phyloP scores from a whole-genome alignment of 2,797 vertebrate species.

The Arctocebus calabarensis region DNA sequence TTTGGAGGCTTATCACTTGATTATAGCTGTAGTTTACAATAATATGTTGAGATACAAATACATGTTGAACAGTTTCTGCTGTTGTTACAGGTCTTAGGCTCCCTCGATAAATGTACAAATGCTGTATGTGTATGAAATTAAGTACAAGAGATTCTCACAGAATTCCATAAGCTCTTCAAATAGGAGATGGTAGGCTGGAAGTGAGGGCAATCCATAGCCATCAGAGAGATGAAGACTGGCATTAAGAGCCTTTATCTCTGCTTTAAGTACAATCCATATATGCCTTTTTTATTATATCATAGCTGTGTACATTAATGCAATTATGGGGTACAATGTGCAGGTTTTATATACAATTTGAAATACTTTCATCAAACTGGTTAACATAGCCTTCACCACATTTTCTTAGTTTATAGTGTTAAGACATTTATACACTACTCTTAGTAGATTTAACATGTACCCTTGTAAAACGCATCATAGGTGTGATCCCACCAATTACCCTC shows the following conservation, averaged over 20 bases:
- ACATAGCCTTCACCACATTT: too few species aligned
- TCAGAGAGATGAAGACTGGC: neutral
- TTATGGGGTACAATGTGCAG: too few species aligned
- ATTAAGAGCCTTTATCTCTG: neutral
- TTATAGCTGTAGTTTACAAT: constrained; percentile 12
- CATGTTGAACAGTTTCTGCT: neutral
- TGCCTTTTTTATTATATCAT: neutral
- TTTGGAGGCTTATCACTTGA: constrained; percentile 43
- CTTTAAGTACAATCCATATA: neutral
- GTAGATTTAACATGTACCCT: too few species aligned
- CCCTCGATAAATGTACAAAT: constrained; percentile 5
- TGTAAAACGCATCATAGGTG: too few species aligned
- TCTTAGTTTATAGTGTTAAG: too few species aligned
- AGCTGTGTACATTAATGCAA: too few species aligned
- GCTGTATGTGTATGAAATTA: neutral
- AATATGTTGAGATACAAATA: constrained; percentile 32
- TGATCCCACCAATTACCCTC: too few species aligned
- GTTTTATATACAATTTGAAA: too few species aligned
- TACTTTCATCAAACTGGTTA: too few species aligned
- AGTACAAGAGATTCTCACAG: neutral
- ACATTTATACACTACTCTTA: too few species aligned
- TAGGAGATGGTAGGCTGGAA: neutral
- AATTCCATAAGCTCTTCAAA: neutral
- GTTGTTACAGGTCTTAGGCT: neutral
- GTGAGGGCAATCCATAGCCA: neutral